Base-by-base conservation (phyloP, 2,797 vertebrate genomes). In the Gadopsis marmoratus region DNA sequence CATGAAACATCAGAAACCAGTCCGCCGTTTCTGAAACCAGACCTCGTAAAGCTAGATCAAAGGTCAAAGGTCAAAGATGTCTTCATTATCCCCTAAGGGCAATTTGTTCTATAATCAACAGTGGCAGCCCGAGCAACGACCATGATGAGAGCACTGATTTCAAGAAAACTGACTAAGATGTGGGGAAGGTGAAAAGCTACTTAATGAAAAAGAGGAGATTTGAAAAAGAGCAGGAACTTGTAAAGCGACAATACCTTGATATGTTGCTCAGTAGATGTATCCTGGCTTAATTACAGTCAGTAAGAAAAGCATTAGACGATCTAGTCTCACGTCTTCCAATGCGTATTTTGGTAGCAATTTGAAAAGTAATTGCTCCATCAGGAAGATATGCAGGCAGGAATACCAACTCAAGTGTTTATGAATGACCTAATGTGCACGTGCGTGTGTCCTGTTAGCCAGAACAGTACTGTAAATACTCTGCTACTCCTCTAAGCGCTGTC, bases 1-100 rank as follows among this genome's bases (percentile, higher is more conserved):
- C 7, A 54, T 67, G 29, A 68, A 47, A 63, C 45, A 37, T 35
- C 19, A 12, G 33, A 60, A 79, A 23, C 19, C 19, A 48, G 17
- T 23, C 29, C 6, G 14, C 5, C 1, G 13, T 21, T 74, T 58
- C 31, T 65, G 31, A 9, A 8, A 0, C n/a, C 12, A 4, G 29
- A 63, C 29, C 10, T 26, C 10, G 17, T 45, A 19, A 29, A 48
- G 41, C 21, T 43, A 61, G n/a, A n/a, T n/a, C n/a, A n/a, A n/a
- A n/a, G n/a, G n/a, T n/a, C n/a, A n/a, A n/a, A n/a, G n/a, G n/a
- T n/a, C n/a, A n/a, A n/a, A n/a, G n/a, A n/a, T n/a, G n/a, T n/a
- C n/a, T n/a, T n/a, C n/a, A n/a, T n/a, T n/a, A n/a, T n/a, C n/a
- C n/a, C n/a, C n/a, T n/a, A n/a, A n/a, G n/a, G n/a, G n/a, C n/a